A percentile compares a stretch with the other conserved stretches of the same genome.
phyloP scores from a whole-genome alignment of 1,140 invertebrate species.

The Metaphire vulgaris region DNA sequence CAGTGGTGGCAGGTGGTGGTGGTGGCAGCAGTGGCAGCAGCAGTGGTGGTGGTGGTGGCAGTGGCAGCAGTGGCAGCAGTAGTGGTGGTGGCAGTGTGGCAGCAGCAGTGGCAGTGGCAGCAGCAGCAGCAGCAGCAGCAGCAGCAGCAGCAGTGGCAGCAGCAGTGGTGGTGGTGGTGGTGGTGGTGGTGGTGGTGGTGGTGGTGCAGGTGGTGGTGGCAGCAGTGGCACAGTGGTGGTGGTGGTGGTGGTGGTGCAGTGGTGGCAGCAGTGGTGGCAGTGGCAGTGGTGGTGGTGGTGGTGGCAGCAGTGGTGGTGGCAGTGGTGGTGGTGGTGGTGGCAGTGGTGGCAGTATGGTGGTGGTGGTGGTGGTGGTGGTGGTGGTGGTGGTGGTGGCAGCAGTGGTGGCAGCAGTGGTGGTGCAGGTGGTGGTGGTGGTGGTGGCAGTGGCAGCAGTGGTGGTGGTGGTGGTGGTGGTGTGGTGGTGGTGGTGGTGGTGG shows the following conservation, averaged over 20 bases:
- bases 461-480: slow-evolving; percentile 5
- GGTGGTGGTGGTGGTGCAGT: not conserved
- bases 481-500: too few relatives aligned
- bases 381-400: slow-evolving; percentile 7
- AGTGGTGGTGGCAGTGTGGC: slow-evolving; percentile 9
- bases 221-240: too few relatives aligned
- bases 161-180: slow-evolving; percentile 5
- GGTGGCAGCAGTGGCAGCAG: slow-evolving; percentile 5
- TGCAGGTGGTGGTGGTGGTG: not conserved
- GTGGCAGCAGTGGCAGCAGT: slow-evolving; percentile 8
- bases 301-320: slow-evolving; percentile 8
- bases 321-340: slow-evolving; percentile 9
- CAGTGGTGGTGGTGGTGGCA: slow-evolving; percentile 8
- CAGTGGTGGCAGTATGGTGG: too few relatives aligned
- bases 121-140: slow-evolving; percentile 3
- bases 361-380: slow-evolving; percentile 4
- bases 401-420: slow-evolving; percentile 8
- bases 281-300: slow-evolving; percentile 9
- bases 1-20: slow-evolving; percentile 3
- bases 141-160: slow-evolving; percentile 8
- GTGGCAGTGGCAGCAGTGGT: slow-evolving; percentile 10
- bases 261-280: slow-evolving; percentile 8
- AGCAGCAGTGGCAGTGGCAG: slow-evolving; percentile 9
- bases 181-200: not conserved
- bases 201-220: too few relatives aligned